A percentile compares a stretch with the other conserved stretches of the same genome.
Evolutionary conservation across 2,888 invertebrate genomes (phyloP).

Genomic region (Xestia rhomboidea): DNA sequence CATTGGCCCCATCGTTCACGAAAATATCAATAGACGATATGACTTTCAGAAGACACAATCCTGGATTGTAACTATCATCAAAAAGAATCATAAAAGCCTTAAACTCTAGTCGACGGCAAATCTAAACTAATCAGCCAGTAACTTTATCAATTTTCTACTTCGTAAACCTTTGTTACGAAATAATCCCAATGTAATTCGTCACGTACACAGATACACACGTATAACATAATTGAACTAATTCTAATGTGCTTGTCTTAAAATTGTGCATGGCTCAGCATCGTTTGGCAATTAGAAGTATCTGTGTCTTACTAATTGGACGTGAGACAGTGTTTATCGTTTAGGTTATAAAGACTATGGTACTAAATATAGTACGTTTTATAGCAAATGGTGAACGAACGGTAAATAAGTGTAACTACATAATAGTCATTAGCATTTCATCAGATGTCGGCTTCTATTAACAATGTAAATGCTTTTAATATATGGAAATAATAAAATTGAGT

Average conservation of each 20-base stretch:
- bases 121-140: background rate
- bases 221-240: constrained; percentile 54
- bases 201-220: constrained; percentile 41
- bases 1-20: background rate
- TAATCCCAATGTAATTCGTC: constrained; percentile 38
- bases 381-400: constrained; percentile 54
- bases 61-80: background rate
- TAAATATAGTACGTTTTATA: constrained; percentile 53
- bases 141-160: constrained; percentile 13
- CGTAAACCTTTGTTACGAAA: background rate
- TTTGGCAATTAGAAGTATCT: constrained; percentile 57
- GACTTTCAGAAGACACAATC: background rate
- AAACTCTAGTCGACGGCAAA: background rate
- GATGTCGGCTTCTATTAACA: constrained; percentile 62
- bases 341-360: constrained; percentile 60
- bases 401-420: constrained; percentile 62
- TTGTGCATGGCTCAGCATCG: constrained; percentile 65
- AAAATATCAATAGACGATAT: background rate
- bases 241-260: constrained; percentile 59
- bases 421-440: constrained; percentile 63
- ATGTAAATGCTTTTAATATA: constrained; percentile 68
- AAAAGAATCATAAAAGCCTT: background rate
- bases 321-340: constrained; percentile 63
- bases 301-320: constrained; percentile 61
- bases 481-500: constrained; percentile 47